Percentiles rank a stretch among this genome's conserved stretches.
Evolutionary conservation across 2,113 vertebrate species (phyloP).

Genomic region (Toxostoma redivivum): DNA sequence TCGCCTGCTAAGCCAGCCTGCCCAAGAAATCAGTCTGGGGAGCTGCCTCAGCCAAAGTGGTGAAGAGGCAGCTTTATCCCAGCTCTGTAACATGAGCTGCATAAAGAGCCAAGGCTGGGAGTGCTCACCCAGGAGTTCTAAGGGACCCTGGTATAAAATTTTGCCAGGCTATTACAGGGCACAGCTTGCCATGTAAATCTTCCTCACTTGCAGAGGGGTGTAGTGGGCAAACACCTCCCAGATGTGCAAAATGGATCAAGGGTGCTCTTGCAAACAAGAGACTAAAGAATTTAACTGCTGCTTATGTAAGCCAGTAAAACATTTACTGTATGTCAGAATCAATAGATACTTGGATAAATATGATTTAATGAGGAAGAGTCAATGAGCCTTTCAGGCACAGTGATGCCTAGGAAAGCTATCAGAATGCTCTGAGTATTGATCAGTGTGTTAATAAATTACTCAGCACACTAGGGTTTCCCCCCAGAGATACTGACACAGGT

Average conservation of each 20-base stretch:
- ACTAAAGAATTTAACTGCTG: neutral
- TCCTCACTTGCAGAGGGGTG: neutral
- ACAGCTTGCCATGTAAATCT: neutral
- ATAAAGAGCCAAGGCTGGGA: neutral
- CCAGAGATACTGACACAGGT: neutral
- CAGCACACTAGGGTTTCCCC: neutral
- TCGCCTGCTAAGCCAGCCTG: neutral
- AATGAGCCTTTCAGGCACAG: neutral
- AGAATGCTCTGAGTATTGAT: neutral
- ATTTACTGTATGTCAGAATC: neutral
- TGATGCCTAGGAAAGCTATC: neutral
- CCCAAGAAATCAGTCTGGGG: neutral
- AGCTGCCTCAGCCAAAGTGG: neutral
- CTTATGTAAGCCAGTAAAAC: neutral
- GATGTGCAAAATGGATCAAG: neutral
- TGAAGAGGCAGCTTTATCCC: neutral
- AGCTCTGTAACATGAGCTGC: neutral
- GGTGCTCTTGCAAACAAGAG: neutral
- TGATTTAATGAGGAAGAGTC: neutral
- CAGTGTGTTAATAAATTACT: neutral
- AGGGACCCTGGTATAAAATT: neutral
- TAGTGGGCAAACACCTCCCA: neutral
- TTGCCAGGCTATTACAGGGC: accelerated
- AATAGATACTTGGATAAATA: neutral
- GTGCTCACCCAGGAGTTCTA: neutral